Percentiles rank a stretch among this genome's conserved stretches.
These are phyloP conservation scores for Chrysogorgia sp. DNA, from an alignment of 92 coral and sea anemone species.

Conservation along the genomic window DNA sequence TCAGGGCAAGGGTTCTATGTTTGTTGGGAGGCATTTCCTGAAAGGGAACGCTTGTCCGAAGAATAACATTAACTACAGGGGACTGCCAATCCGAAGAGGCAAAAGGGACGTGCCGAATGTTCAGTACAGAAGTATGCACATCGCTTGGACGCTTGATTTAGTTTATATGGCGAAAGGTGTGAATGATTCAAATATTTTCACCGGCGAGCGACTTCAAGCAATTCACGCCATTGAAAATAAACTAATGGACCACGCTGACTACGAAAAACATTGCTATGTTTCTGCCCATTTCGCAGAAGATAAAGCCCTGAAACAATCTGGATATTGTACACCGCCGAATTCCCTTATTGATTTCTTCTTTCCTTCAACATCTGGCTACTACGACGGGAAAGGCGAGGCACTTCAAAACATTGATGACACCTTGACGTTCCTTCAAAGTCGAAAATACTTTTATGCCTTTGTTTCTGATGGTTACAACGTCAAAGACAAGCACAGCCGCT, in stretches of 20 bases:
- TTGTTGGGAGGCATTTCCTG: neutral
- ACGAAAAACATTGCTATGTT: slow-evolving; percentile 72
- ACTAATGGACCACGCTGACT: slow-evolving; percentile 67
- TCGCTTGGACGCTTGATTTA: slow-evolving; percentile 68
- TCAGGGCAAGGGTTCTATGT: neutral
- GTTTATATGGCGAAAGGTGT: slow-evolving; percentile 81
- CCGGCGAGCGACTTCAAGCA: slow-evolving; percentile 69
- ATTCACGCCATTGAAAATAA: slow-evolving; percentile 76
- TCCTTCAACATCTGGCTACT: slow-evolving; percentile 57
- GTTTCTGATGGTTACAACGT: slow-evolving; percentile 76
- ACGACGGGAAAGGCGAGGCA: slow-evolving; percentile 52
- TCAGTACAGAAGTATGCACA: slow-evolving; percentile 3
- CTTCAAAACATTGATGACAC: slow-evolving; percentile 58
- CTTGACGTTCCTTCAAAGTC: slow-evolving; percentile 67
- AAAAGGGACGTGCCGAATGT: neutral
- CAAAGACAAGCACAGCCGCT: slow-evolving; percentile 60
- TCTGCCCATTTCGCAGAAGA: slow-evolving; percentile 29
- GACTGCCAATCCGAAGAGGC: neutral
- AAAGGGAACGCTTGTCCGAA: neutral
- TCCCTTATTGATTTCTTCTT: slow-evolving; percentile 83
- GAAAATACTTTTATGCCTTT: slow-evolving; percentile 74
- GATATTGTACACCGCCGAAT: slow-evolving; percentile 81
- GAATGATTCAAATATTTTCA: slow-evolving; percentile 76
- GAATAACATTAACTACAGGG: neutral
- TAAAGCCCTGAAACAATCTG: slow-evolving; percentile 37